phyloP scores from a whole-genome alignment of 2,797 vertebrate genomes.

The Astyanax mexicanus region DNA sequence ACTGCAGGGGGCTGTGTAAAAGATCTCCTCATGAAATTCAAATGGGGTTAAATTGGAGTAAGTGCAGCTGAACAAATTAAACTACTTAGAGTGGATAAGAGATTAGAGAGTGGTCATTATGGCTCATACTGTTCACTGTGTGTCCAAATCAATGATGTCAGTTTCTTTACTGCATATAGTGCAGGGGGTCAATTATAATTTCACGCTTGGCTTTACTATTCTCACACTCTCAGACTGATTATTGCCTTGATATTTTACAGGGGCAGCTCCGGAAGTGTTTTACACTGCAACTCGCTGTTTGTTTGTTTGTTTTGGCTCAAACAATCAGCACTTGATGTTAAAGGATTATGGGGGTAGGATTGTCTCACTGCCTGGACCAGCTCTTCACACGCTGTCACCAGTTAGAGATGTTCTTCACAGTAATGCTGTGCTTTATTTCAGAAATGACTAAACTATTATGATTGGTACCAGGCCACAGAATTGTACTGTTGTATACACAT shows the following conservation, averaged over 20 bases:
- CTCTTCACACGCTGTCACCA: background rate
- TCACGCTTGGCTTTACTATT: background rate
- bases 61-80: background rate
- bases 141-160: background rate
- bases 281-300: background rate
- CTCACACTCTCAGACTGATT: background rate
- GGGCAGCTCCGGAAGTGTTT: background rate
- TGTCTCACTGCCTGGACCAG: background rate
- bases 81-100: background rate
- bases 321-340: background rate
- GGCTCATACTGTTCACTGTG: background rate
- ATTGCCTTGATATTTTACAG: background rate
- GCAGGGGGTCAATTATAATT: background rate
- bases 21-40: constrained; percentile 26
- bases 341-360: background rate
- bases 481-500: background rate
- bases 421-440: background rate
- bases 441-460: background rate
- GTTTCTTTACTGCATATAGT: background rate
- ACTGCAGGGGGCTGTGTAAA: constrained; percentile 20
- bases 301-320: background rate
- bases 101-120: background rate
- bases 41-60: constrained; percentile 10
- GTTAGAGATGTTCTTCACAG: background rate
- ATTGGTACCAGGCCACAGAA: background rate